Evolutionary conservation across 1,140 invertebrate species (phyloP), one percentile per base, ranked within the genome.

Genomic region (Planococcus citri): DNA sequence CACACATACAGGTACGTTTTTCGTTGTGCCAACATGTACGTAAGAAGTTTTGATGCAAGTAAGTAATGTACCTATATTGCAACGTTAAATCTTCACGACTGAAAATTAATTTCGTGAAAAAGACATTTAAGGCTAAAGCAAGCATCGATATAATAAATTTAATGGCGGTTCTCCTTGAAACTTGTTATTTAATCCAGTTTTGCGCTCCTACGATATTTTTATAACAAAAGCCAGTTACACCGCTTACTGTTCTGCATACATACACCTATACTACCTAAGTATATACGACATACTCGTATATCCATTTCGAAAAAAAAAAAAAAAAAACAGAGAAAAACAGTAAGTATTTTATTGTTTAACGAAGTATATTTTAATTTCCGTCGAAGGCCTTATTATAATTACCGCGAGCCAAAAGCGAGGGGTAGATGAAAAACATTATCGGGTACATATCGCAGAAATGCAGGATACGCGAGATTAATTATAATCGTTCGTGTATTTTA

Each of bases 101-200:
- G 41, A 33, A 33, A 33, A 33, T 33, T 33, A 51, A n/a, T 51
- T 51, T 51, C 12, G 41, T 51, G 41, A 51, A 51, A 51, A 51
- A 51, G 41, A 51, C 41, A 51, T 17, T 51, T 51, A n/a, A 51
- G 41, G 41, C n/a, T 51, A 51, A 17, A 51, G 6, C 33, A 37
- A 37, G 33, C 33, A 37, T 37, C 33, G 33, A 6, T 14, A 51
- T 33, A 33, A 33, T 33, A n/a, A 14, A 20, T 51, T 17, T 20
- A 51, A 51, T n/a, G 41, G 41, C 17, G 10, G 41, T 51, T 51
- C 41, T 51, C 41, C 41, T 51, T 51, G 41, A 51, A 51, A 51
- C 41, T 51, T 20, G 41, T 51, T 51, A 51, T 51, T 51, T 51
- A 51, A 51, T 51, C 41, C 41, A 51, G 41, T 51, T 51, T 51